Evolutionary conservation across 2,888 invertebrate genomes (phyloP).

Genomic region (Dione vanillae): DNA sequence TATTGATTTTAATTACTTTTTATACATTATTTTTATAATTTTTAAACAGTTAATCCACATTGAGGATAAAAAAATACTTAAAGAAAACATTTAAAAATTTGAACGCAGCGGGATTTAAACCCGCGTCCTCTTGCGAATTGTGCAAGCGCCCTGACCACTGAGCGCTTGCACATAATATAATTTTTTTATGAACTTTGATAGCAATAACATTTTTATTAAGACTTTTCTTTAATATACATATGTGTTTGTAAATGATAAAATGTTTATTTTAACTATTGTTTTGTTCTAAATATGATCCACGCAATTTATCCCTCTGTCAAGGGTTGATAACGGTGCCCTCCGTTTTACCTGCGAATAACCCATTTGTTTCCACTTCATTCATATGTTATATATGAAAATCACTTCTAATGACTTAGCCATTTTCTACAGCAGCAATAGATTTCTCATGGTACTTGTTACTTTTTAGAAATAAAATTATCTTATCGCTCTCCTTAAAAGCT

Average conservation of each 20-base stretch:
- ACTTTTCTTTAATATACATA: not conserved
- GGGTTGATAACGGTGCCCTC: slow-evolving; percentile 80
- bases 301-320: slow-evolving; percentile 79
- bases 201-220: too few relatives aligned
- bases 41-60: not conserved
- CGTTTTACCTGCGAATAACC: slow-evolving; percentile 71
- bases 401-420: slow-evolving; percentile 49
- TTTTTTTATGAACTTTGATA: too few relatives aligned
- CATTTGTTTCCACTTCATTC: slow-evolving; percentile 57
- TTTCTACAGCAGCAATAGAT: slow-evolving; percentile 55
- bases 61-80: too few relatives aligned
- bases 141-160: too few relatives aligned
- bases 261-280: slow-evolving; percentile 41
- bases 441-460: slow-evolving; percentile 57
- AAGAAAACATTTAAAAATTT: too few relatives aligned
- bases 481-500: slow-evolving; percentile 35
- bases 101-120: too few relatives aligned
- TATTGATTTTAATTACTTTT: not conserved
- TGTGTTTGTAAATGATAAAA: not conserved
- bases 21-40: not conserved
- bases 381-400: slow-evolving; percentile 50
- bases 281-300: slow-evolving; percentile 73
- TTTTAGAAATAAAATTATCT: slow-evolving; percentile 52
- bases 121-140: too few relatives aligned
- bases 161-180: too few relatives aligned